Base-by-base conservation (phyloP, 92 coral and sea anemone genomes). In the Actinernus sp. region DNA sequence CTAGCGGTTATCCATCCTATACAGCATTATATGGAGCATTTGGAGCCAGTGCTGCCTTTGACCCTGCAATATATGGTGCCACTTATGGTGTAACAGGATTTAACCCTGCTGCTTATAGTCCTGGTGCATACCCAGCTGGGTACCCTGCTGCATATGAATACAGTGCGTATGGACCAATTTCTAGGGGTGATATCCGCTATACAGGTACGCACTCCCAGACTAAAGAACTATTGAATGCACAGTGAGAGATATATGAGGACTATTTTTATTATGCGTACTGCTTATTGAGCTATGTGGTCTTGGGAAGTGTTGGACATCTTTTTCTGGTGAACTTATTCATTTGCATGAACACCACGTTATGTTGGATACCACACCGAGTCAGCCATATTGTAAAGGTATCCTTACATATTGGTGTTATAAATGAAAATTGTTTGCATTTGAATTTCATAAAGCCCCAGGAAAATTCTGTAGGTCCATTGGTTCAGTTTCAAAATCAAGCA, bases 201-300 rank as follows among this genome's bases (percentile, higher is more conserved):
- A 80, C 89, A 90, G 97, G 97, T 90, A 90, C 88, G 97, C 82
- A 48, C 22, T 33, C 73, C 24, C 73, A 58, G 49, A 63, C 56
- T 66, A 87, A 90, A 61, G 97, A 90, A 55, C 82, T 88, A 4
- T 79, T 90, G 86, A 81, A 78, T 61, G 84, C 73, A 37, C 58
- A 53, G 31, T 61, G 14, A 34, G 41, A 34, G 14, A 34, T n/a
- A n/a, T n/a, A n/a, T 6, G 41, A 34, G 14, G 41, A 14, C 41
- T 34, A 34, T 14, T 34, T 6, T 6, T 14, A 34, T 34, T 34
- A 14, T 34, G 41, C 14, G 41, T 6, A 34, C 6, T 6, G 41
- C 41, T 34, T 34, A 14, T 34, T 34, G 41, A 34, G 41, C 14
- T 34, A 34, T 34, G 41, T 34, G 41, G 41, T 34, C 8, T 6